Evolutionary conservation across 2,797 vertebrate species (phyloP), one percentile per base, ranked within the genome.

Genomic region (Vireo griseus): DNA sequence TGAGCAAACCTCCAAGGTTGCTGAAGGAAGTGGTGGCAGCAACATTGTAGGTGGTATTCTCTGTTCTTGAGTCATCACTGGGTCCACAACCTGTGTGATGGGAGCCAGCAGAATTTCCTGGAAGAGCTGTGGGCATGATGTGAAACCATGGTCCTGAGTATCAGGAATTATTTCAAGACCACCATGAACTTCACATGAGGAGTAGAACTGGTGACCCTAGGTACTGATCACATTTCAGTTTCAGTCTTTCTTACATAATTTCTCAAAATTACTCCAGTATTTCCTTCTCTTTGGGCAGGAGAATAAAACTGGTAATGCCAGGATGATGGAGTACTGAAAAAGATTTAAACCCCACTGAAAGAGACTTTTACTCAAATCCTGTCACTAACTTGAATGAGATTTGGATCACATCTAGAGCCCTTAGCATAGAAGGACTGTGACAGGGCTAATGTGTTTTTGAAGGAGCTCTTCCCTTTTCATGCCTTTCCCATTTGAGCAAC

Each of bases 11-110:
- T 86, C 82, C 5, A 4, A 81, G 33, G 63, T 1, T 94, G 54
- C 45, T 7, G 16, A 52, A 85, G 84, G 84, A 96, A 95, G 84
- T 44, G 20, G 76, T 77, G 67, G 84, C 82, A 88, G 94, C 78
- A 94, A 61, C 26, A 13, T 0, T 39, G 95, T 90, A 96, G 95
- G 96, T 84, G 90, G 92, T 26, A 88, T 11, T 13, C 39, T 45
- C 71, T 50, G 58, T 25, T 92, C 67, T 66, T 55, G 52, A 90
- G 54, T 77, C 73, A 66, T 44, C 48, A 29, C 10, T 75, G 73
- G 22, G 25, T 90, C 91, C 94, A 24, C 26, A 58, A 78, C 33
- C 54, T 78, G 62, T 20, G 71, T 16, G 76, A 91, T 44, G 87
- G 35, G 59, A 83, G 55, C 2, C 5, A 94, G 71, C 18, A 59